phyloP scores from a whole-genome alignment of 1,140 invertebrate genomes.

The Caenorhabditis remanei region DNA sequence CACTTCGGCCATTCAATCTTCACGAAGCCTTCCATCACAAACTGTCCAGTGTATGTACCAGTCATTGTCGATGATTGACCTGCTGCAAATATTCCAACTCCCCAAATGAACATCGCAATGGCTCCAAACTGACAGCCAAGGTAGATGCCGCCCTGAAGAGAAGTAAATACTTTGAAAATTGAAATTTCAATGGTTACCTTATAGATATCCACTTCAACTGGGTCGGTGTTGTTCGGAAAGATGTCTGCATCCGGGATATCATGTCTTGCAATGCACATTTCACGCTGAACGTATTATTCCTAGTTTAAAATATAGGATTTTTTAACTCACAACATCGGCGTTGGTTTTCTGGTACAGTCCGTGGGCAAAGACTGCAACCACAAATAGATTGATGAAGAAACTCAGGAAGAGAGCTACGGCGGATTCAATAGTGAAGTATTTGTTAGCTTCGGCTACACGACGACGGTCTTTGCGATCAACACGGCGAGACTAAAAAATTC shows the following conservation, averaged over 20 bases:
- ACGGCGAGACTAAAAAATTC: constrained; percentile 84
- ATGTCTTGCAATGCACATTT: constrained; percentile 57
- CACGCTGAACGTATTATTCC: constrained; percentile 34
- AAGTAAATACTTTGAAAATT: not conserved
- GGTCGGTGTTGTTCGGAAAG: constrained; percentile 80
- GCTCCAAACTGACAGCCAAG: constrained; percentile 87
- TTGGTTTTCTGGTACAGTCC: constrained; percentile 86
- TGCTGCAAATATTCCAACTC: constrained; percentile 88
- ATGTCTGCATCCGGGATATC: constrained; percentile 64
- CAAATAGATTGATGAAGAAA: constrained; percentile 91
- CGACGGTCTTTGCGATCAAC: constrained; percentile 84
- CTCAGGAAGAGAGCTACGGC: constrained; percentile 86
- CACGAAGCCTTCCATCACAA: constrained; percentile 86
- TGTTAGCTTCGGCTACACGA: constrained; percentile 87
- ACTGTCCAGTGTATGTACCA: constrained; percentile 82
- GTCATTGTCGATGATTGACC: constrained; percentile 90
- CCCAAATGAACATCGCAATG: constrained; percentile 89
- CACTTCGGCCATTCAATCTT: constrained; percentile 89
- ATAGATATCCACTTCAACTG: constrained; percentile 85
- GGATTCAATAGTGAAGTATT: constrained; percentile 90
- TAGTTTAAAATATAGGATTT: not conserved
- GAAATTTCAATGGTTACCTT: constrained; percentile 14
- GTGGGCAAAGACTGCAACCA: constrained; percentile 89
- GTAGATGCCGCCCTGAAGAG: constrained; percentile 85
- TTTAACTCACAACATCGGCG: constrained; percentile 80